Base-by-base conservation (phyloP, 2,113 vertebrate species). In the Crotalus helleri region DNA sequence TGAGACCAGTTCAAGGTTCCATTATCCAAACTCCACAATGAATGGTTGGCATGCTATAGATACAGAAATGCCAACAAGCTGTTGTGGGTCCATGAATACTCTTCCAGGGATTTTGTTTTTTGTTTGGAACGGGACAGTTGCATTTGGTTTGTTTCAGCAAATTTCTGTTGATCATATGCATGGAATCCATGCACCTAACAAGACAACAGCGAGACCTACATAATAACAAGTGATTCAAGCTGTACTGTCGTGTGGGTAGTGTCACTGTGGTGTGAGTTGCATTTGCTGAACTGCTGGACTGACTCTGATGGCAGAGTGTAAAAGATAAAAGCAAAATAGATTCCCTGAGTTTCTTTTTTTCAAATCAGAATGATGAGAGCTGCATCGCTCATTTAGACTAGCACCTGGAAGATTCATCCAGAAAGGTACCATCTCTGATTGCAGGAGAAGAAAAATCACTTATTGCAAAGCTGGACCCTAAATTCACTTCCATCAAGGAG, bases 191-290 rank as follows among this genome's bases (percentile, higher is more conserved):
- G 46, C 21, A 58, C 54, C 12, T 44, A 69, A 11, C 12, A 0
- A 11, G 0, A 0, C 74, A 69, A 93, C 12, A 0, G 0, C 4
- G 13, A 19, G 64, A 81, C 4, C 55, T 57, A 39, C 15, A 1
- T 74, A 7, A 17, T 57, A 17, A 81, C n/a, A 81, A 81, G 74
- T 21, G 74, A 44, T 44, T 81, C 74, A 3, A 44, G 39, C 23
- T 49, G 7, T 26, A 21, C 46, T 23, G 23, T n/a, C 1, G 1
- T 0, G 10, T 57, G 5, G 19, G 21, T 19, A 17, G 85, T n/a
- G 6, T 12, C 23, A 39, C 51, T 0, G 74, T 69, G 10, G 1
- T 10, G n/a, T 44, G 11, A 17, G 4, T 46, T 12, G 23, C 9
- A 5, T 58, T 59, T 46, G 74, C 13, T 59, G 54, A 39, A 59